A percentile compares a stretch with the other conserved stretches of the same genome.
phyloP scores from a whole-genome alignment of 2,888 invertebrate species.

The Saturnia pavonia region DNA sequence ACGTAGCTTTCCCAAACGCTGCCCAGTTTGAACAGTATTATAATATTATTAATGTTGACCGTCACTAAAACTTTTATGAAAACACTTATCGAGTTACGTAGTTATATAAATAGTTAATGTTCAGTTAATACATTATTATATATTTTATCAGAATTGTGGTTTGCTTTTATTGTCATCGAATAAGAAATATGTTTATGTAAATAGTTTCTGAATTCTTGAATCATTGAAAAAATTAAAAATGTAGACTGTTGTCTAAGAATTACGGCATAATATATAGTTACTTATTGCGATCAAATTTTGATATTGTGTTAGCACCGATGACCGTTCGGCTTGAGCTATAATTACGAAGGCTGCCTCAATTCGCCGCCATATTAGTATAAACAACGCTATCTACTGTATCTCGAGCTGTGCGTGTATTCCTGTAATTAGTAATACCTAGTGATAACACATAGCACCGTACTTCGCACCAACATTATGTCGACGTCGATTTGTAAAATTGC shows the following conservation, averaged over 20 bases:
- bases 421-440: constrained; percentile 68
- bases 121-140: not conserved
- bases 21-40: too few species aligned
- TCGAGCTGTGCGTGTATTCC: constrained; percentile 60
- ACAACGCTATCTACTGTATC: constrained; percentile 48
- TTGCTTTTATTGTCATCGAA: not conserved
- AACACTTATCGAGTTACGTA: too few species aligned
- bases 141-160: not conserved
- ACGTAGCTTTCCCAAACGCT: too few species aligned
- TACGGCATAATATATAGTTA: too few species aligned
- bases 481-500: constrained; percentile 62
- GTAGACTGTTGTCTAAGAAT: too few species aligned
- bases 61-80: too few species aligned
- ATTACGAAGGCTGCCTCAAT: constrained; percentile 33
- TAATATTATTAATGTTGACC: too few species aligned
- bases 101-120: too few species aligned
- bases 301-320: constrained; percentile 44
- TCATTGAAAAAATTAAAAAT: not conserved
- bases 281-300: too few species aligned
- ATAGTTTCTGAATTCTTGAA: not conserved
- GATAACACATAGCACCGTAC: constrained; percentile 54
- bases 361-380: constrained; percentile 49
- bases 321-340: constrained; percentile 43
- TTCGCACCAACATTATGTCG: constrained; percentile 61
- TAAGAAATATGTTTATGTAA: not conserved